phyloP scores from a whole-genome alignment of 2,888 invertebrate species.

The Leptura quadrifasciata region DNA sequence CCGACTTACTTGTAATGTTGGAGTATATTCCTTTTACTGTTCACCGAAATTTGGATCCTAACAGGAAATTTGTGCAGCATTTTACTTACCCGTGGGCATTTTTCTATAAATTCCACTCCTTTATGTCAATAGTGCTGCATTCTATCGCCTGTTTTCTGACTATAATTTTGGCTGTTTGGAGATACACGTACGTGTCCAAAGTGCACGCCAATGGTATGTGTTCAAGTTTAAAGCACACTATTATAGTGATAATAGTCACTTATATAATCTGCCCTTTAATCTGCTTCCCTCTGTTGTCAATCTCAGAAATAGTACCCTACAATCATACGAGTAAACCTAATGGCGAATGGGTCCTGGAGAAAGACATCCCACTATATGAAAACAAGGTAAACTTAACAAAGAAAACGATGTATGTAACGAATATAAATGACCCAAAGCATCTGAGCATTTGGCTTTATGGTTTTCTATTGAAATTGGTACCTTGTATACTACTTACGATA shows the following conservation, averaged over 20 bases:
- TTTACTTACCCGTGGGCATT: slow-evolving; percentile 82
- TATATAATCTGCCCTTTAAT: slow-evolving; percentile 85
- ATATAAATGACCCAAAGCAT: slow-evolving; percentile 50
- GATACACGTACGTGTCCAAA: slow-evolving; percentile 77
- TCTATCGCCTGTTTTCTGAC: slow-evolving; percentile 87
- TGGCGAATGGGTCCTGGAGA: slow-evolving; percentile 54
- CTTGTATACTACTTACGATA: slow-evolving; percentile 53
- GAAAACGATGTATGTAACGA: slow-evolving; percentile 54
- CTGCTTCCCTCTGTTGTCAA: slow-evolving; percentile 87
- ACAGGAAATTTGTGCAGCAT: slow-evolving; percentile 73
- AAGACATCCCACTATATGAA: slow-evolving; percentile 45
- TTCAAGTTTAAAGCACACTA: slow-evolving; percentile 50
- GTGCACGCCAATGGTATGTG: slow-evolving; percentile 55
- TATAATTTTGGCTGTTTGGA: slow-evolving; percentile 87
- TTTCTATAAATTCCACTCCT: slow-evolving; percentile 84
- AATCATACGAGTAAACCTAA: slow-evolving; percentile 50
- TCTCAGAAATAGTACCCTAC: slow-evolving; percentile 76
- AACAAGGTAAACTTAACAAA: slow-evolving; percentile 46
- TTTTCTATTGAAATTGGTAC: slow-evolving; percentile 44
- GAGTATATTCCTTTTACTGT: slow-evolving; percentile 85
- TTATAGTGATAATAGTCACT: slow-evolving; percentile 81
- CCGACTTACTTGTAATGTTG: slow-evolving; percentile 91
- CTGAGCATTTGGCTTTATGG: slow-evolving; percentile 58
- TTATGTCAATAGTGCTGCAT: slow-evolving; percentile 85
- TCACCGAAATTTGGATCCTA: slow-evolving; percentile 68